Conservation (phyloP, 2,888 invertebrate species). For the Lydus trimaculatus region DNA sequence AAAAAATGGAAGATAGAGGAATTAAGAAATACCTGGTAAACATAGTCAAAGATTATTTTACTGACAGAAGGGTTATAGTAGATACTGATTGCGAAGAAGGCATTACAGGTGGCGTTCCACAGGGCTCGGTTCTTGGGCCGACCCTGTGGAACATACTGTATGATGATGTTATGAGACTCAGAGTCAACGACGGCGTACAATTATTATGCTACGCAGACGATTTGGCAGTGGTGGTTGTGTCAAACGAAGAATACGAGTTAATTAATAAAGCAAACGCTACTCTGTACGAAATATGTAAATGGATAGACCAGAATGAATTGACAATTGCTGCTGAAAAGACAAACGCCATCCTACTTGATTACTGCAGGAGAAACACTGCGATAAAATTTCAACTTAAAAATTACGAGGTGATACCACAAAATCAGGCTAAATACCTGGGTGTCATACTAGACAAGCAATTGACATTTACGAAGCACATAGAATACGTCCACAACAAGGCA, state of each 20-base stretch:
- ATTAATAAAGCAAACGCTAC: too few species aligned
- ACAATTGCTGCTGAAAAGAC: not conserved
- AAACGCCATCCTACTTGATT: too few species aligned
- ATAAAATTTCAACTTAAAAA: too few species aligned
- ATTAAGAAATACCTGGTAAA: not conserved
- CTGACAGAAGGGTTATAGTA: not conserved
- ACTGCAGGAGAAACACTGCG: too few species aligned
- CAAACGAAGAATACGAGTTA: too few species aligned
- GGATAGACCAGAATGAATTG: not conserved
- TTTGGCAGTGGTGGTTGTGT: not conserved
- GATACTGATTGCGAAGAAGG: not conserved
- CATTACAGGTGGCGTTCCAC: constrained; percentile 11
- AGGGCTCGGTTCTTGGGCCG: constrained; percentile 3
- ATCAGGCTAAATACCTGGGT: too few species aligned
- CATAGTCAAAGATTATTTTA: constrained; percentile 25
- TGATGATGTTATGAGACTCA: not conserved
- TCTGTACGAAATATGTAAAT: too few species aligned
- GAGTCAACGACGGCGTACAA: too few species aligned
- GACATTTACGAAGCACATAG: too few species aligned
- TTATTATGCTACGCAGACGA: constrained; percentile 14
- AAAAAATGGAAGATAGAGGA: not conserved
- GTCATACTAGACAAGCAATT: too few species aligned
- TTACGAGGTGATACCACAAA: too few species aligned
- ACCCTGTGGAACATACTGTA: not conserved
- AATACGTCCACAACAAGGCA: too few species aligned